Base-by-base conservation (phyloP, 2,797 vertebrate genomes). In the Valencia hispanica region DNA sequence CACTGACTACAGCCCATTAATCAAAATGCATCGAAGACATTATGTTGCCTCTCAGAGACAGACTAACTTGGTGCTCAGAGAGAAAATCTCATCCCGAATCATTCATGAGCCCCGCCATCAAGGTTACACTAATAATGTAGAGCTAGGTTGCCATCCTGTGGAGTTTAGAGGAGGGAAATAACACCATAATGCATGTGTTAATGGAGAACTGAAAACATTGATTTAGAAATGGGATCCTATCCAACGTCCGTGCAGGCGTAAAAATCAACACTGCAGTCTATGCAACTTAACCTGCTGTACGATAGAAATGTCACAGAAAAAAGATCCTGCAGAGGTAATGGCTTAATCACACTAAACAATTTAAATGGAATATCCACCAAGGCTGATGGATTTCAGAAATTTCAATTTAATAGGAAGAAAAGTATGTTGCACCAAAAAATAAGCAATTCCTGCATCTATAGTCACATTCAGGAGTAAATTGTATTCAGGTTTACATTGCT, bases 141-240 rank as follows among this genome's bases (percentile, higher is more conserved):
- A 80, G 79, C 81, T 89, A 84, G 86, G 90, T 87, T 91, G 90
- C 86, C 88, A 90, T 91, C 88, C 86, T 88, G 86, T 86, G 90
- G 90, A 91, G 70, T 91, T 89, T 77, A 86, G 82, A 85, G 84
- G 82, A 85, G 78, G 39, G 41, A 76, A 73, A 74, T 36, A 72
- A 68, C 41, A 72, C 41, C 36, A 36, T 36, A 47, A 14, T 78
- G 72, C 72, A 74, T 82, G 74, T 78, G 70, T 75, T 83, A 69
- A 68, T 73, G 39, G 68, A 86, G 71, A 75, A 79, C 70, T 30
- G 69, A 65, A 32, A 79, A 72, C 50, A 41, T 25, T 36, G 45
- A 51, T 45, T 36, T 68, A 55, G 25, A 73, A 39, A 4, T 48
- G 32, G 65, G 63, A 66, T 74, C 47, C 32, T 48, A 47, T 78